Evolutionary conservation across 1,140 invertebrate species (phyloP).

Genomic region (Cheumatopsyche charites): DNA sequence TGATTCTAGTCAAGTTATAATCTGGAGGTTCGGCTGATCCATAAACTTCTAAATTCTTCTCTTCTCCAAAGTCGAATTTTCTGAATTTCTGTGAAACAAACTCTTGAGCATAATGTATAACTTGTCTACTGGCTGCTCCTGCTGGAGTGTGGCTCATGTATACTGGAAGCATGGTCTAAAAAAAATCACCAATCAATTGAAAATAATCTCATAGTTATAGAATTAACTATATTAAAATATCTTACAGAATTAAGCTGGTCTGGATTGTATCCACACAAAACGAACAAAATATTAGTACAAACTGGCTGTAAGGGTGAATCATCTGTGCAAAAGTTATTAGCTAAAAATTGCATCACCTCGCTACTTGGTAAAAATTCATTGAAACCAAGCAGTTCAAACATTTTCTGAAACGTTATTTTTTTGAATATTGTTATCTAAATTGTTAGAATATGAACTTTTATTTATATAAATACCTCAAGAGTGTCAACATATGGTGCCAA

Average conservation of each 20-base stretch:
- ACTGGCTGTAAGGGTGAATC: slow-evolving; percentile 57
- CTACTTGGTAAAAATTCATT: slow-evolving; percentile 65
- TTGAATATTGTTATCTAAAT: no score
- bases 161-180: slow-evolving; percentile 71
- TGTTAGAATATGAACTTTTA: background rate
- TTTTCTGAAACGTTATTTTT: background rate
- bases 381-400: slow-evolving; percentile 51
- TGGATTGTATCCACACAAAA: slow-evolving; percentile 62
- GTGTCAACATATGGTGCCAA: background rate
- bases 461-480: background rate
- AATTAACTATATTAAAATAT: background rate
- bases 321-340: slow-evolving; percentile 60
- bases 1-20: slow-evolving; percentile 66
- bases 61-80: slow-evolving; percentile 55
- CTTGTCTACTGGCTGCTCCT: slow-evolving; percentile 77
- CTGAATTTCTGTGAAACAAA: slow-evolving; percentile 50
- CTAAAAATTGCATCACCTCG: slow-evolving; percentile 58
- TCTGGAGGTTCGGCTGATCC: slow-evolving; percentile 58
- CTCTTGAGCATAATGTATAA: slow-evolving; percentile 78
- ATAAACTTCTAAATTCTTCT: no score
- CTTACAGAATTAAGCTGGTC: slow-evolving; percentile 61
- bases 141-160: slow-evolving; percentile 82
- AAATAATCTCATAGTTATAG: no score
- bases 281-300: slow-evolving; percentile 67
- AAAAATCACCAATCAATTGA: no score